Evolutionary conservation across 2,797 vertebrate species (phyloP), one percentile per base, ranked within the genome.

Genomic region (Cyprinodon diabolis): DNA sequence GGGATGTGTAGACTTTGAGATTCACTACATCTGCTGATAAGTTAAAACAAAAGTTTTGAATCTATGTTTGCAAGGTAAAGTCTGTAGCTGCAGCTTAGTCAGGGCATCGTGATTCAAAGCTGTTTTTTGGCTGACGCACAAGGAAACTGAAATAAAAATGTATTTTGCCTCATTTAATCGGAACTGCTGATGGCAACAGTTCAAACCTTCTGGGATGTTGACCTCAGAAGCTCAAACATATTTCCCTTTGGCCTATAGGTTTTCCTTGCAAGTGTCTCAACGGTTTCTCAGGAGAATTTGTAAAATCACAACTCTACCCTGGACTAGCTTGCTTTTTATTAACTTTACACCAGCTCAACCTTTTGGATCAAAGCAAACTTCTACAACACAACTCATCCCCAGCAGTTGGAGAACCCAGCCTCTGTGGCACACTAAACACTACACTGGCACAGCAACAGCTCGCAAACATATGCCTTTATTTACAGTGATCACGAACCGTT

Each of bases 391-490:
- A 70, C 49, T 55, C 76, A 43, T 55, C 72, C 23, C 75, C 72
- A 74, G 74, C 72, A 86, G 86, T 82, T 48, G 85, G 86, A 75
- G 19, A 30, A 72, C 65, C 65, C 76, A 48, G 68, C 78, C 73
- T 17, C 74, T 75, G 48, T 58, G 73, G 78, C 68, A 73, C 79
- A 55, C 68, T 69, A 48, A 57, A 45, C 72, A 48, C 47, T 6
- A 4, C 48, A 51, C 12, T 87, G 87, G 84, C 80, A 4, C 49
- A 1, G 69, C 66, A 55, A 72, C 84, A 21, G 77, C 74, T 15
- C 37, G 56, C 63, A 56, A 91, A 80, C 92, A 89, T 91, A 92
- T 91, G 90, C 76, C 84, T 87, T 89, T 90, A 89, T 92, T 91
- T 89, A 91, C 89, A 80, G 83, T 45, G 43, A 87, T 90, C 83